A percentile compares a stretch with the other conserved stretches of the same genome.
Evolutionary conservation across 2,113 vertebrate genomes (phyloP).

Genomic region (Myrmecobius fasciatus): DNA sequence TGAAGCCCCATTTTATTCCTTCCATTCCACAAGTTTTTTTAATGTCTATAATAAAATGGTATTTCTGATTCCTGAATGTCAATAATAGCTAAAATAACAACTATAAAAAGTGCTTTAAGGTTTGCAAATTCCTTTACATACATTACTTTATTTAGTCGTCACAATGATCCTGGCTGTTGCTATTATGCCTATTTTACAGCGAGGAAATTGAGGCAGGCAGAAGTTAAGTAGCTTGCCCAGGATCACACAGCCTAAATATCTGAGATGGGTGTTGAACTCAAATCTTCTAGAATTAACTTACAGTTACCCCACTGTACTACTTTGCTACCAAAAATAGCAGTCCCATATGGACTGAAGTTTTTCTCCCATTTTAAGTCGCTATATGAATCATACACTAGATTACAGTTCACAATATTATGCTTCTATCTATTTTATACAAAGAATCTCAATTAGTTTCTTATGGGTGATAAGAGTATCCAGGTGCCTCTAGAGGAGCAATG

Average conservation of each 20-base stretch:
- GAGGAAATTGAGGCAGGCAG: neutral
- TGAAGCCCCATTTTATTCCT: neutral
- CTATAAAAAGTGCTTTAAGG: neutral
- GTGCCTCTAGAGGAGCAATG: neutral
- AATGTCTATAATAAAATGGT: neutral
- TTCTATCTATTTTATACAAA: neutral
- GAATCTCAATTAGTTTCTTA: neutral
- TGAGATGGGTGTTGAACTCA: neutral
- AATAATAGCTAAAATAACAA: neutral
- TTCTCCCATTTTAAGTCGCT: neutral
- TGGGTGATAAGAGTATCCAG: neutral
- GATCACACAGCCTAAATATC: neutral
- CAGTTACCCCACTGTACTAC: neutral
- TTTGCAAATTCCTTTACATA: neutral
- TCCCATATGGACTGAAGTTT: neutral
- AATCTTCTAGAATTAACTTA: neutral
- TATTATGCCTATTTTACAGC: neutral
- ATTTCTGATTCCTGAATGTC: neutral
- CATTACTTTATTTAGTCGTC: neutral
- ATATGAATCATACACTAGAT: neutral
- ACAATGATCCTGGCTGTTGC: neutral
- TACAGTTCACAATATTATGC: neutral
- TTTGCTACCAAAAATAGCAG: neutral
- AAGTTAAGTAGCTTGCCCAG: neutral
- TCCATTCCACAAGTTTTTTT: neutral